Percentiles rank a stretch among this genome's conserved stretches.
These are phyloP conservation scores for Mus caroli DNA, from an alignment of 2,797 vertebrate species.

Conservation along the genomic window DNA sequence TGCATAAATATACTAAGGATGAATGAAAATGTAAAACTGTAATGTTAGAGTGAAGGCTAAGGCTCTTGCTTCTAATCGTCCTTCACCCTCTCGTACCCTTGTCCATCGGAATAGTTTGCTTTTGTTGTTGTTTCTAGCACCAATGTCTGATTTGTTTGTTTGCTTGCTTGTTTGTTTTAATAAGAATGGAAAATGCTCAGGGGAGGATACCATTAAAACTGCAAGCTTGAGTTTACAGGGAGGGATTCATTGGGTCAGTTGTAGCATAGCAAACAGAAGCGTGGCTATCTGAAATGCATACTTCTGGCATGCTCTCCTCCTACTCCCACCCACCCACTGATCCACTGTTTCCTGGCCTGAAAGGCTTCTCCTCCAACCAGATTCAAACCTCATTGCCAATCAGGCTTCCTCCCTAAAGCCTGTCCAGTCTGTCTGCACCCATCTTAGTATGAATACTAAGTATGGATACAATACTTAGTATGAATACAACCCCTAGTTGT, in stretches of 20 bases:
- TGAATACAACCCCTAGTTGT: background rate
- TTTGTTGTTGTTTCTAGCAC: background rate
- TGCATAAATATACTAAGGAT: background rate
- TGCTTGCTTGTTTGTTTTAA: background rate
- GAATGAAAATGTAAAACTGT: background rate
- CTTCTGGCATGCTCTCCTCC: fast-evolving
- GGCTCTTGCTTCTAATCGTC: background rate
- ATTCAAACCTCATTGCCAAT: background rate
- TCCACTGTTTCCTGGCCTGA: background rate
- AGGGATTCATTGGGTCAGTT: background rate
- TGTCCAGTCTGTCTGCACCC: background rate
- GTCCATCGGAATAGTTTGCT: background rate
- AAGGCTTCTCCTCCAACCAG: background rate
- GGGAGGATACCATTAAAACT: background rate
- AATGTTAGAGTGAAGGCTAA: background rate
- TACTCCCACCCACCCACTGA: too few species aligned
- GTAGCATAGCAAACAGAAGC: background rate
- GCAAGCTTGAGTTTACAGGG: background rate
- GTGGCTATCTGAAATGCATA: background rate
- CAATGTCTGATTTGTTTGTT: background rate
- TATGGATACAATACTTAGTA: too few species aligned
- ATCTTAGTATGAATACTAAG: fast-evolving
- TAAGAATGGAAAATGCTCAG: background rate
- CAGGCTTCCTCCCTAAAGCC: background rate
- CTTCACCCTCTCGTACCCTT: background rate